Evolutionary conservation across 2,797 vertebrate species (phyloP).

Genomic region (Tapera naevia): DNA sequence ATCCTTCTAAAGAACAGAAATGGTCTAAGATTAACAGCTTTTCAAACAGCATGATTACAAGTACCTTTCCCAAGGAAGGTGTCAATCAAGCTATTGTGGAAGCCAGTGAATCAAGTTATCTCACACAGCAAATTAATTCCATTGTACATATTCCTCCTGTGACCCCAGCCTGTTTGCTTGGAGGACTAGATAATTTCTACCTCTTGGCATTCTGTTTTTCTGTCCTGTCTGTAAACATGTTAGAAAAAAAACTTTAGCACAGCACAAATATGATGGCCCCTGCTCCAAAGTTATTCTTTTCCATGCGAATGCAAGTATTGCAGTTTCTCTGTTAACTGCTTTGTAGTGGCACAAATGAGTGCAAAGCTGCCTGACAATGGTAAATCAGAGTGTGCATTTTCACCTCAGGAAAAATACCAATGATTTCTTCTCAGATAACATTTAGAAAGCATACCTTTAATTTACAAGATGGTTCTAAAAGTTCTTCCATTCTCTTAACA

Average conservation of each 20-base stretch:
- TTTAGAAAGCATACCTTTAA: neutral
- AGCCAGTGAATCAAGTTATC: neutral
- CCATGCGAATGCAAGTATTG: neutral
- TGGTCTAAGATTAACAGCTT: neutral
- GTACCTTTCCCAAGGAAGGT: neutral
- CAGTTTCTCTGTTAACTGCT: neutral
- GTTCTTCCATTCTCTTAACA: neutral
- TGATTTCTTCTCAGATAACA: neutral
- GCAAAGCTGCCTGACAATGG: neutral
- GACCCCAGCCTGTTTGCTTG: neutral
- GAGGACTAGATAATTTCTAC: neutral
- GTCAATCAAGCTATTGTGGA: neutral
- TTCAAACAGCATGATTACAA: neutral
- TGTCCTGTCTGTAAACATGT: neutral
- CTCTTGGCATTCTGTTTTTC: neutral
- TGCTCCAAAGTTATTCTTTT: neutral
- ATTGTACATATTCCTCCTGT: neutral
- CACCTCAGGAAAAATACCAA: neutral
- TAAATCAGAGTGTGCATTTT: neutral
- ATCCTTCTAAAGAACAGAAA: neutral
- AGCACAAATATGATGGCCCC: neutral
- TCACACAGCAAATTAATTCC: neutral
- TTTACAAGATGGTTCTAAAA: neutral
- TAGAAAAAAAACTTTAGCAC: neutral
- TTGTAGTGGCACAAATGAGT: neutral